Evolutionary conservation across 2,888 invertebrate genomes (phyloP).

Genomic region (Notocelia uddmanniana): DNA sequence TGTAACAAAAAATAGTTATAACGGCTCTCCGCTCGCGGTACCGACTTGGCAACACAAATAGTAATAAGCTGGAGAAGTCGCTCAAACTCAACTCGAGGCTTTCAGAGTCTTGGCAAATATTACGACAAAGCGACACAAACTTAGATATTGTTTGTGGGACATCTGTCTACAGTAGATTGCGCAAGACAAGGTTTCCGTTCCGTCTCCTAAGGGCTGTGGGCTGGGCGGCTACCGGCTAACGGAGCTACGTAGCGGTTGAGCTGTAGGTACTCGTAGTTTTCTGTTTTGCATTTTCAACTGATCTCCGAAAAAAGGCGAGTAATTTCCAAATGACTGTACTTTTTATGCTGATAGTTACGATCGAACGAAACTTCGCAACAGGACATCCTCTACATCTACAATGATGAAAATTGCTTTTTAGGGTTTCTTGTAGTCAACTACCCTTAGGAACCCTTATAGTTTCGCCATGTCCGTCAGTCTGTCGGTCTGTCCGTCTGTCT

Average conservation of each 20-base stretch:
- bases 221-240: slow-evolving; percentile 22
- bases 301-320: neutral
- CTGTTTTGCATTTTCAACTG: neutral
- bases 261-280: neutral
- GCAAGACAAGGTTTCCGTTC: slow-evolving; percentile 44
- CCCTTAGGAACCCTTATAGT: too few species aligned
- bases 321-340: neutral
- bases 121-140: slow-evolving; percentile 76
- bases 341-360: too few species aligned
- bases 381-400: too few species aligned
- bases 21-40: slow-evolving; percentile 28
- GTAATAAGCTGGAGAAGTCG: slow-evolving; percentile 45
- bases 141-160: slow-evolving; percentile 77
- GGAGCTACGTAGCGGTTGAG: neutral
- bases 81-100: slow-evolving; percentile 49
- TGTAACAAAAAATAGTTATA: slow-evolving; percentile 43
- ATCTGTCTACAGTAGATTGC: slow-evolving; percentile 64
- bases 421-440: too few species aligned
- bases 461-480: too few species aligned
- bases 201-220: slow-evolving; percentile 29
- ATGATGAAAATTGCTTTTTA: too few species aligned
- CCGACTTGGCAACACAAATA: slow-evolving; percentile 47
- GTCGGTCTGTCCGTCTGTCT: too few species aligned
- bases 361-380: too few species aligned
- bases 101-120: slow-evolving; percentile 75